Conservation (phyloP, 2,113 vertebrate species). For the Rutilus rutilus region DNA sequence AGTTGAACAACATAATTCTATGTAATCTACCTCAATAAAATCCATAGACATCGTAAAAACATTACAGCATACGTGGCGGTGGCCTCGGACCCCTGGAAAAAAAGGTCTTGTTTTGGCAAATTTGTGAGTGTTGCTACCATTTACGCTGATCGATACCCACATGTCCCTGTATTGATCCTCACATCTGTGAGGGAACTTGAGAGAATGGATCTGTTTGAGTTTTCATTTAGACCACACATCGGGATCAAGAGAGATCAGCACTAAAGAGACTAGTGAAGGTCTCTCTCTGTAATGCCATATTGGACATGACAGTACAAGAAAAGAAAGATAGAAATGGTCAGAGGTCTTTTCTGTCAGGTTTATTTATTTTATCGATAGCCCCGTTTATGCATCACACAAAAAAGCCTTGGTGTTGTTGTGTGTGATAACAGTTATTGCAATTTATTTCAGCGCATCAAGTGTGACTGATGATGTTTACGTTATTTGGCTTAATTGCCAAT, state of each 20-base stretch:
- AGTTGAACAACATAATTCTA: constrained; percentile 55
- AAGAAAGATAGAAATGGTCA: constrained; percentile 1
- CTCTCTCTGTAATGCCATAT: constrained; percentile 43
- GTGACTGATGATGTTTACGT: neutral
- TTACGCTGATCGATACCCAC: constrained; percentile 61
- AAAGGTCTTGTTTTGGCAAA: constrained; percentile 62
- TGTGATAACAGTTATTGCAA: neutral
- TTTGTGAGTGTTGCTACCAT: constrained; percentile 60
- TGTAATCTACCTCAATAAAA: constrained; percentile 59
- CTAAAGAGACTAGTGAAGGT: constrained; percentile 53
- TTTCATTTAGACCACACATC: constrained; percentile 61
- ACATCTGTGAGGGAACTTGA: constrained; percentile 58
- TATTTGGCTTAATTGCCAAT: constrained; percentile 11
- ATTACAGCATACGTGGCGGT: constrained; percentile 49
- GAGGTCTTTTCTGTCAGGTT: neutral
- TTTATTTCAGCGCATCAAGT: neutral
- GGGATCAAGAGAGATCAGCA: constrained; percentile 52
- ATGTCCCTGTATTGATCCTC: constrained; percentile 58
- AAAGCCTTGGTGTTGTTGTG: neutral
- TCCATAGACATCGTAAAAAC: constrained; percentile 59
- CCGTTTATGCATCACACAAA: neutral
- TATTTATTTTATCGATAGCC: neutral
- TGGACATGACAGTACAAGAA: constrained; percentile 20
- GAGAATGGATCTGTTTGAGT: constrained; percentile 64
- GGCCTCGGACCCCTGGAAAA: constrained; percentile 51